phyloP scores from a whole-genome alignment of 2,888 invertebrate species.

The Buathra laborator region DNA sequence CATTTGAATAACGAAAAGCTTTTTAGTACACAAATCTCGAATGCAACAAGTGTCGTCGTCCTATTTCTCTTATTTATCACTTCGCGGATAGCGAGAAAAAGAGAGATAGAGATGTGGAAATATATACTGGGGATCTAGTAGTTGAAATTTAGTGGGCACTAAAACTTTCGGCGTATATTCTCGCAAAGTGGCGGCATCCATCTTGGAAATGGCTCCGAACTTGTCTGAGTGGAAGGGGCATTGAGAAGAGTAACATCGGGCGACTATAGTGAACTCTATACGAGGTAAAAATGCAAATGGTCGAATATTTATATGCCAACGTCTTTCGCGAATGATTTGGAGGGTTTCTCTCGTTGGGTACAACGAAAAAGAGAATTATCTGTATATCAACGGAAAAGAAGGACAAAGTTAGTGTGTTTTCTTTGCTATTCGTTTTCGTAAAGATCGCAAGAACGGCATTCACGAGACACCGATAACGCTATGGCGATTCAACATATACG shows the following conservation, averaged over 20 bases:
- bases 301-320: slow-evolving; percentile 80
- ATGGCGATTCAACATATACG: neutral
- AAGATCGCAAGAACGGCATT: slow-evolving; percentile 25
- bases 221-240: slow-evolving; percentile 27
- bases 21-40: slow-evolving; percentile 39
- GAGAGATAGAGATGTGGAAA: slow-evolving; percentile 30
- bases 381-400: slow-evolving; percentile 17
- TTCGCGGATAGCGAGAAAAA: slow-evolving; percentile 26
- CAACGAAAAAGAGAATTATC: slow-evolving; percentile 29
- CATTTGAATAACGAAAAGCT: slow-evolving; percentile 40
- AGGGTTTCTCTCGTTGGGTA: slow-evolving; percentile 31
- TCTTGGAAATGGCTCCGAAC: slow-evolving; percentile 79
- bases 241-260: slow-evolving; percentile 37
- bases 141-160: slow-evolving; percentile 82
- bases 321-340: slow-evolving; percentile 70
- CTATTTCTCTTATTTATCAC: slow-evolving; percentile 58
- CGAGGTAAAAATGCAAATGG: slow-evolving; percentile 80
- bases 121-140: slow-evolving; percentile 75
- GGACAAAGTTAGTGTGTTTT: slow-evolving; percentile 25
- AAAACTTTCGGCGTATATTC: slow-evolving; percentile 83
- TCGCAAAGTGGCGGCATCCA: slow-evolving; percentile 81
- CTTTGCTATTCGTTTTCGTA: slow-evolving; percentile 64
- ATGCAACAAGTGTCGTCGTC: slow-evolving; percentile 65
- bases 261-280: slow-evolving; percentile 40
- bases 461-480: slow-evolving; percentile 53